Conservation (phyloP, 1,140 invertebrate genomes). For the Neotoxoptera formosana region DNA sequence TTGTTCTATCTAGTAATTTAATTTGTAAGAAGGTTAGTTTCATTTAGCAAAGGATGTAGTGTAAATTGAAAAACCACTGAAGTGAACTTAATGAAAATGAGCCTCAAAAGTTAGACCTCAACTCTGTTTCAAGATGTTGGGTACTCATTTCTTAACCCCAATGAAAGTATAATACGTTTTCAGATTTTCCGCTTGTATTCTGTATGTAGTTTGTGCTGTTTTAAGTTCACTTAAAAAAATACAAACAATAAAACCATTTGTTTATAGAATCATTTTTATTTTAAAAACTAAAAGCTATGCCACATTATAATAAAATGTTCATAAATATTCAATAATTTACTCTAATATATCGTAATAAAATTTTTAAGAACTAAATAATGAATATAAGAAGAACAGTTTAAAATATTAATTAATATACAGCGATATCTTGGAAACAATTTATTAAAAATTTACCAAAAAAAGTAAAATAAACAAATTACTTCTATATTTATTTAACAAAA, state of each 20-base stretch:
- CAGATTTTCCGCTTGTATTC: no score
- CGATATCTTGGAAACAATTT: not conserved
- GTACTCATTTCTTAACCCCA: not conserved
- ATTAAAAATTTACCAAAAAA: not conserved
- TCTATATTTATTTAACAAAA: not conserved
- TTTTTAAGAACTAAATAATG: not conserved
- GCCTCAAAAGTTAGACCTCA: not conserved
- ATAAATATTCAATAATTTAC: not conserved
- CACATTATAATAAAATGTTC: not conserved
- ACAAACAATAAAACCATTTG: not conserved
- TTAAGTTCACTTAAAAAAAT: not conserved
- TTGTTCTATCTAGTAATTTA: not conserved
- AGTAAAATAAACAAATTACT: not conserved
- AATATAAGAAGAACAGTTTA: not conserved
- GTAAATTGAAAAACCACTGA: not conserved
- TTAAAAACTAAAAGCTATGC: not conserved
- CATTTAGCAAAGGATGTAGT: not conserved
- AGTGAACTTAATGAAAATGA: constrained; percentile 8
- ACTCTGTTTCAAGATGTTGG: not conserved
- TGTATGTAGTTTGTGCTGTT: not conserved
- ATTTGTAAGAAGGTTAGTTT: not conserved
- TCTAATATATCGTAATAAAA: not conserved
- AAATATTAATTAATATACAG: not conserved
- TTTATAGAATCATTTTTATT: not conserved
- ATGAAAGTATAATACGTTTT: not conserved